Evolutionary conservation across 2,888 invertebrate species (phyloP).

Genomic region (Lydus trimaculatus): DNA sequence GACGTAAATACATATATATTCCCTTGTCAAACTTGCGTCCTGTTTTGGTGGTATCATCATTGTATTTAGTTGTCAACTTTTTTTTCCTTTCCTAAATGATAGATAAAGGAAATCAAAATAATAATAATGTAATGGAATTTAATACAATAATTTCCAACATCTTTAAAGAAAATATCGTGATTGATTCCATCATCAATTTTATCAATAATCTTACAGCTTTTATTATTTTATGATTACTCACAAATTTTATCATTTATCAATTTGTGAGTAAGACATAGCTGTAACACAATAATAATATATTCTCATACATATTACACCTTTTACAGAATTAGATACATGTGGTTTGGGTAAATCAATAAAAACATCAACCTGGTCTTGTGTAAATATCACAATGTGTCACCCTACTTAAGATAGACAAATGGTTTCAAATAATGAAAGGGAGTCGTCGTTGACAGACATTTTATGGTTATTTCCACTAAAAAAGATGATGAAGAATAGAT

Average conservation of each 20-base stretch:
- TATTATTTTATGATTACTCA: slow-evolving; percentile 26
- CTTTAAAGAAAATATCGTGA: slow-evolving; percentile 40
- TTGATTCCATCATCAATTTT: slow-evolving; percentile 37
- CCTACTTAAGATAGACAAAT: not conserved
- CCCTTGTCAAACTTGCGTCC: slow-evolving; percentile 23
- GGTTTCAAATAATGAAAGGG: not conserved
- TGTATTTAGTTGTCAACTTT: not conserved
- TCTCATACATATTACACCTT: no score
- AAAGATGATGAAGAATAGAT: not conserved
- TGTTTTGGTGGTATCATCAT: slow-evolving; percentile 22
- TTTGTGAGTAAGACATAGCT: slow-evolving; percentile 36
- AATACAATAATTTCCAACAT: slow-evolving; percentile 36
- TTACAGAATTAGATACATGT: not conserved
- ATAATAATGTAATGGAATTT: slow-evolving; percentile 34
- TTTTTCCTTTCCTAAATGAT: not conserved
- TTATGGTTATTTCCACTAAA: not conserved
- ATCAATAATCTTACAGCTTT: slow-evolving; percentile 40
- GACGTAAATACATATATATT: slow-evolving; percentile 16
- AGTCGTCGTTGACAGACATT: not conserved
- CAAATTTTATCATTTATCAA: slow-evolving; percentile 31
- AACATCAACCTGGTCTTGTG: not conserved
- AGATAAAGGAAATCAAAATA: no score
- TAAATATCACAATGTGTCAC: not conserved
- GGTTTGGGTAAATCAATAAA: not conserved
- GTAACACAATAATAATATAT: no score